Evolutionary conservation across 2,888 invertebrate species (phyloP), one percentile per base, ranked within the genome.

Genomic region (Dynastes hyllus): DNA sequence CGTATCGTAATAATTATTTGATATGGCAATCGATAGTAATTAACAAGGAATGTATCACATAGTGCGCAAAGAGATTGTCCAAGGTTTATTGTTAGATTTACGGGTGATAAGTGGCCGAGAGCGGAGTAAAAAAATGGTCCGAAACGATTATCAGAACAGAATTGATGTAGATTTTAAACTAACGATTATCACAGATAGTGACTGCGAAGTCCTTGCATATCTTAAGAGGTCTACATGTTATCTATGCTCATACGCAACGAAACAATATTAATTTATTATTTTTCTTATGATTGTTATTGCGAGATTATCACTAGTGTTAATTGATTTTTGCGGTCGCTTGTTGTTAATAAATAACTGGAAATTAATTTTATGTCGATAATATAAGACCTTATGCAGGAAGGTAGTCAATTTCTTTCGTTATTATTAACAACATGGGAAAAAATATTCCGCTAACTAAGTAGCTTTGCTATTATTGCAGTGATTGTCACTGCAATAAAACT

Each of bases 1-100:
- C 37, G 71, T 32, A 71, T 6, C 71, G 61, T 71, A 71, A 71
- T 75, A 40, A 75, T 63, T 29, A 69, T 75, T 75, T 75, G 61
- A 61, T 61, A 75, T 40, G 22, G 61, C 58, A 75, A 50, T 51
- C 69, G 22, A 75, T 40, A 58, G 45, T 58, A 75, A 75, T 75
- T 75, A 75, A 75, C 27, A 22, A 75, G 73, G 73, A 75, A 75
- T 75, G 73, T 61, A 63, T 58, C 40, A 45, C 45, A 40, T 45
- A 45, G 45, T 29, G 45, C 45, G 63, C 40, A 75, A 75, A 45
- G 73, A 45, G 73, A 75, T 61, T 75, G 71, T 75, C 73, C 73
- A 75, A 75, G 73, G 73, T 61, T 61, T 61, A 75, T 61, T 58
- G 27, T 61, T 22, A 22, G 73, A 45, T 61, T 45, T 16, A 40